phyloP scores from a whole-genome alignment of 2,797 vertebrate genomes.

The Scolopax bukidnonensis region DNA sequence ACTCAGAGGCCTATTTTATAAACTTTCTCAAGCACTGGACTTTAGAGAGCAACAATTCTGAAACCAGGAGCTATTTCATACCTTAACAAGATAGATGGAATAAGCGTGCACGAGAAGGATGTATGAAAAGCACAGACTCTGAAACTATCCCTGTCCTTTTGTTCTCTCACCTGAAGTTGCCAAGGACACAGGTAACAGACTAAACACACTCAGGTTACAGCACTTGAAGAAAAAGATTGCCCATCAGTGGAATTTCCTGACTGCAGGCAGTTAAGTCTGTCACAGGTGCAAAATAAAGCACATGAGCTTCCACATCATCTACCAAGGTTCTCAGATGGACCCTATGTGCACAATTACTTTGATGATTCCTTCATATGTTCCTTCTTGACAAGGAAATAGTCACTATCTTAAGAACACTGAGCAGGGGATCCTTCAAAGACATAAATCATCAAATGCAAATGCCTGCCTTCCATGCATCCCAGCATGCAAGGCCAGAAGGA shows the following conservation, averaged over 20 bases:
- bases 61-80: background rate
- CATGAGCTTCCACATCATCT: background rate
- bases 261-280: background rate
- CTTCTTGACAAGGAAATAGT: background rate
- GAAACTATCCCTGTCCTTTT: background rate
- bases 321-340: background rate
- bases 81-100: accelerated
- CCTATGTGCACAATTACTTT: background rate
- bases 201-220: background rate
- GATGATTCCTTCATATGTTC: background rate
- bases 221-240: background rate
- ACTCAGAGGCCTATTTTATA: background rate
- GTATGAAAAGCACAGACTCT: accelerated
- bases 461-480: background rate
- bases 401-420: background rate
- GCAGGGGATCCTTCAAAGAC: background rate
- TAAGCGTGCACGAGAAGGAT: accelerated
- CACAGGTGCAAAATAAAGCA: background rate
- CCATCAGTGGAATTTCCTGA: background rate
- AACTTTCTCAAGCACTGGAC: background rate
- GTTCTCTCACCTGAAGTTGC: background rate
- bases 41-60: background rate
- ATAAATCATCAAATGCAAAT: background rate
- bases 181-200: background rate
- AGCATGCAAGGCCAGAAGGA: background rate